Evolutionary conservation across 2,797 vertebrate genomes (phyloP).

Genomic region (Gambusia yucatana): DNA sequence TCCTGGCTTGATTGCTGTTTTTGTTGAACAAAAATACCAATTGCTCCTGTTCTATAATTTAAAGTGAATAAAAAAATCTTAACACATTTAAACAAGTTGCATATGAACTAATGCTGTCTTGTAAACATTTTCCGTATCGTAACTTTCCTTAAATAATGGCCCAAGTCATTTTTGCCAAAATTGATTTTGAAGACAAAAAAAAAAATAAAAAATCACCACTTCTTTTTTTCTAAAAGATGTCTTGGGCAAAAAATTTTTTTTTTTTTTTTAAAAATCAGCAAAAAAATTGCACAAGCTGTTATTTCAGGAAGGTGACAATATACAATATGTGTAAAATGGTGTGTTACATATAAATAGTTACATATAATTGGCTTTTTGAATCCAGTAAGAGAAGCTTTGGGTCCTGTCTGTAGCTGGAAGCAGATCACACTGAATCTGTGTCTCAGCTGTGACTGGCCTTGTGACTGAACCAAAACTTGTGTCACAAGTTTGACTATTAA

Average conservation of each 20-base stretch:
- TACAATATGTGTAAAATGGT: too few species aligned
- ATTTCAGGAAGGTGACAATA: too few species aligned
- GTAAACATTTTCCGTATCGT: not conserved
- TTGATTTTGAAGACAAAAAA: too few species aligned
- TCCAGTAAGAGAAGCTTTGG: not conserved
- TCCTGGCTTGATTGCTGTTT: not conserved
- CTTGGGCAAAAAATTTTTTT: too few species aligned
- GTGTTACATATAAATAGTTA: too few species aligned
- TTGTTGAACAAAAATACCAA: not conserved
- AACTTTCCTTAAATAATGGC: too few species aligned
- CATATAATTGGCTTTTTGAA: not conserved
- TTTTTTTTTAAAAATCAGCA: too few species aligned
- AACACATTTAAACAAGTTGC: not conserved
- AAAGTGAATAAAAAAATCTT: not conserved
- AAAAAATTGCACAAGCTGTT: too few species aligned
- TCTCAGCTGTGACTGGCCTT: conserved; percentile 21
- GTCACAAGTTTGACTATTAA: not conserved
- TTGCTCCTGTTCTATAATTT: not conserved
- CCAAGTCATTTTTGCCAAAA: too few species aligned
- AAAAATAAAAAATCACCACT: too few species aligned
- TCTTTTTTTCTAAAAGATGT: too few species aligned
- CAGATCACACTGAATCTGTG: conserved; percentile 21
- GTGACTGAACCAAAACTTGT: conserved; percentile 27
- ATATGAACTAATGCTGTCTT: not conserved
- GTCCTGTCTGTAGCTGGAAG: not conserved